Evolutionary conservation across 2,888 invertebrate genomes (phyloP).

Genomic region (Gastrophysa polygoni): DNA sequence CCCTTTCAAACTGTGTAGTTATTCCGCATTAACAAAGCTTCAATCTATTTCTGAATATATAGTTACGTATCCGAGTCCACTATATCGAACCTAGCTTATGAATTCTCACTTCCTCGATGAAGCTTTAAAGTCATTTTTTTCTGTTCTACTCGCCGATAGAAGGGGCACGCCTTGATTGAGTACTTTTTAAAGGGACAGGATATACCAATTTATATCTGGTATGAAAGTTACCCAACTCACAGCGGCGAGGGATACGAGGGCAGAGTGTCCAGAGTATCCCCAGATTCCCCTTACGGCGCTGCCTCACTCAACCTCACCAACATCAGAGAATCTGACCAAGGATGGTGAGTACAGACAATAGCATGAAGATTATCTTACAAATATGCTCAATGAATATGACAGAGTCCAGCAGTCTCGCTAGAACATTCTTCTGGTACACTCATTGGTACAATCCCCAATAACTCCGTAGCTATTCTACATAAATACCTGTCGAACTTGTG

Average conservation of each 20-base stretch:
- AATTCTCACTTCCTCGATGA: slow-evolving; percentile 4
- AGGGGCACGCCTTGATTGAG: slow-evolving; percentile 47
- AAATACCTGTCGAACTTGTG: too few species aligned
- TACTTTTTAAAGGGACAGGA: slow-evolving; percentile 81
- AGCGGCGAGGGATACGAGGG: slow-evolving; percentile 94
- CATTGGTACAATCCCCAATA: too few species aligned
- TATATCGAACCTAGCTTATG: neutral
- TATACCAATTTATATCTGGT: slow-evolving; percentile 97
- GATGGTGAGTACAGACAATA: slow-evolving; percentile 76
- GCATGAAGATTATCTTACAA: too few species aligned
- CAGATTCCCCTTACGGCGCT: slow-evolving; percentile 86
- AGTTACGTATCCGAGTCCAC: neutral
- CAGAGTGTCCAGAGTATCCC: slow-evolving; percentile 86
- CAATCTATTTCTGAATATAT: neutral
- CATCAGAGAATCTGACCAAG: slow-evolving; percentile 91
- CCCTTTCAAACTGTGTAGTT: neutral
- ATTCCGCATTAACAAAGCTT: neutral
- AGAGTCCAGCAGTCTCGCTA: too few species aligned
- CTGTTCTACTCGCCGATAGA: slow-evolving; percentile 37
- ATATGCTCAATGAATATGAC: too few species aligned
- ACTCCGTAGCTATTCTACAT: too few species aligned
- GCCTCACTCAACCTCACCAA: slow-evolving; percentile 95
- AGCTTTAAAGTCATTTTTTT: slow-evolving; percentile 46
- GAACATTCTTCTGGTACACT: too few species aligned
- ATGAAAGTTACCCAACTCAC: slow-evolving; percentile 96